phyloP scores from a whole-genome alignment of 2,888 invertebrate genomes.

The Falcaria lacertinaria region DNA sequence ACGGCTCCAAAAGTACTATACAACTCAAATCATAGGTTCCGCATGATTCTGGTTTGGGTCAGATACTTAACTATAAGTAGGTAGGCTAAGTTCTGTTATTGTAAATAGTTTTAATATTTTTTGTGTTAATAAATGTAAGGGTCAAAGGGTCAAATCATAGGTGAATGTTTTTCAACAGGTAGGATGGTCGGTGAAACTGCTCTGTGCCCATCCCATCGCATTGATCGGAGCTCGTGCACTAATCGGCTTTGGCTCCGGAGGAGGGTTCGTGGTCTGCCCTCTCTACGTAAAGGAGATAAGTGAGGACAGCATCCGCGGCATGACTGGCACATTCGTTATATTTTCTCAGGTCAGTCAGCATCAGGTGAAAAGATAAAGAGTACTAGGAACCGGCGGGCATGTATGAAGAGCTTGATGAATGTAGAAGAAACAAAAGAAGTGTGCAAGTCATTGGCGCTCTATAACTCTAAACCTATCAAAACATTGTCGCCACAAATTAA shows the following conservation, averaged over 20 bases:
- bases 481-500: no score
- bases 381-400: neutral
- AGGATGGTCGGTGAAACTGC: constrained; percentile 66
- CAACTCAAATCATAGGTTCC: no score
- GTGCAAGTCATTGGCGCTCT: no score
- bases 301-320: constrained; percentile 68
- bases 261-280: constrained; percentile 66
- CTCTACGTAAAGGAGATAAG: constrained; percentile 73
- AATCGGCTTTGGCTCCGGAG: constrained; percentile 69
- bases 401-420: no score
- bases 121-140: no score
- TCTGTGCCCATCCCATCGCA: constrained; percentile 51
- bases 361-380: neutral
- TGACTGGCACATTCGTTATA: constrained; percentile 71
- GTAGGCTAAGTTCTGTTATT: no score
- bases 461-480: no score
- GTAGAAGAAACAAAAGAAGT: no score
- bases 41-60: no score
- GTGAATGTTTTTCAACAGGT: constrained; percentile 34
- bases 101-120: no score
- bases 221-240: constrained; percentile 62
- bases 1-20: no score
- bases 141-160: constrained; percentile 1
- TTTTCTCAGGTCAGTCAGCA: constrained; percentile 58
- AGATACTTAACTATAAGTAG: no score